Evolutionary conservation across 2,113 vertebrate genomes (phyloP).

Genomic region (Chaetorhynchus papuensis): DNA sequence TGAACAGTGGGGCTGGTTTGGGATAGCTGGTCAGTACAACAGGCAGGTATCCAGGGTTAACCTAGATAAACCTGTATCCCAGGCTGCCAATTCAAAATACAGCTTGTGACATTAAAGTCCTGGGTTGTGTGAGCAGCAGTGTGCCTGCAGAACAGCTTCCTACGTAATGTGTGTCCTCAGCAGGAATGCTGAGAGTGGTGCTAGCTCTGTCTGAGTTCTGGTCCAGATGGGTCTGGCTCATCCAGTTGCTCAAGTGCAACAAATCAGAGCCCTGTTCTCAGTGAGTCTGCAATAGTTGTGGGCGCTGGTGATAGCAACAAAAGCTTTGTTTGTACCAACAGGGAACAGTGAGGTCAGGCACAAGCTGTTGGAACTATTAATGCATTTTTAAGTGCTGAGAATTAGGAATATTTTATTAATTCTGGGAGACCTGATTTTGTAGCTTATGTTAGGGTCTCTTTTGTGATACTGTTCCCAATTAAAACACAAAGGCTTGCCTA

Average conservation of each 20-base stretch:
- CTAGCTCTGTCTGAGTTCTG: background rate
- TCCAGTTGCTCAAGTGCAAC: background rate
- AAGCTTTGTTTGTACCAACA: constrained; percentile 56
- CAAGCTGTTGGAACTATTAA: constrained; percentile 41
- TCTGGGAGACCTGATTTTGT: constrained; percentile 3
- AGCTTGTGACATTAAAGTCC: background rate
- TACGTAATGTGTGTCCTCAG: background rate
- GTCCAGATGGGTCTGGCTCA: constrained; percentile 11
- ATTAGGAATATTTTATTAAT: constrained; percentile 52
- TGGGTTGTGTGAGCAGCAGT: background rate
- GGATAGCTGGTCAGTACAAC: background rate
- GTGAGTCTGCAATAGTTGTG: constrained; percentile 14
- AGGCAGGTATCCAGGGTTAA: background rate
- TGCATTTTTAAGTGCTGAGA: constrained; percentile 59
- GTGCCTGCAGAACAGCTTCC: background rate
- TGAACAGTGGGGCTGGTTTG: background rate
- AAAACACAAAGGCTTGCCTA: background rate
- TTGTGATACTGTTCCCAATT: background rate
- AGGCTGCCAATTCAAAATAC: background rate
- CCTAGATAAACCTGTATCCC: background rate
- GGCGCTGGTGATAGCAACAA: constrained; percentile 37
- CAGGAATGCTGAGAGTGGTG: background rate
- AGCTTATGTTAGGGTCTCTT: background rate
- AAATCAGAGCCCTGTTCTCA: constrained; percentile 7
- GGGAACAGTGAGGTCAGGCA: constrained; percentile 44